phyloP scores from a whole-genome alignment of 1,140 invertebrate species.

The Hyphantria cunea region DNA sequence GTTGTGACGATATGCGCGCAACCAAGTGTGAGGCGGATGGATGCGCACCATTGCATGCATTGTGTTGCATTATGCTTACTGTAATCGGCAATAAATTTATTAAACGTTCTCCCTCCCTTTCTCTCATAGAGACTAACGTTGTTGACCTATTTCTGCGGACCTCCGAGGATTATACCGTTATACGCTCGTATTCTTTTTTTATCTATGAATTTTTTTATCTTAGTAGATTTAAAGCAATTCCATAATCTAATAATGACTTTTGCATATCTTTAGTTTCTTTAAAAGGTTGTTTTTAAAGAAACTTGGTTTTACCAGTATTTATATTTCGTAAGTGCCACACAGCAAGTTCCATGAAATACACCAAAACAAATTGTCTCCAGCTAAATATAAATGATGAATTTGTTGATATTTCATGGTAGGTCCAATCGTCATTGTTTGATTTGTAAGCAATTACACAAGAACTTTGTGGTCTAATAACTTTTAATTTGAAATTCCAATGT shows the following conservation, averaged over 20 bases:
- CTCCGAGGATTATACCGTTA: slow-evolving; percentile 8
- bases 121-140: slow-evolving; percentile 14
- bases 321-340: slow-evolving; percentile 30
- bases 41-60: slow-evolving; percentile 46
- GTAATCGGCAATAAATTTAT: slow-evolving; percentile 33
- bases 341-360: slow-evolving; percentile 28
- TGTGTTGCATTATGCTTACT: slow-evolving; percentile 31
- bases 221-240: no score
- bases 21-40: slow-evolving; percentile 47
- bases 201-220: no score
- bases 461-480: no score
- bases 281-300: not conserved
- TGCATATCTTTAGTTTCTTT: not conserved
- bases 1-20: slow-evolving; percentile 9
- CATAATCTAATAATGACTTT: not conserved
- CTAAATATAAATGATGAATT: slow-evolving; percentile 14
- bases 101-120: slow-evolving; percentile 30
- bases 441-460: slow-evolving; percentile 14
- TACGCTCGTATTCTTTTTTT: slow-evolving; percentile 11
- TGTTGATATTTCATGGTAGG: slow-evolving; percentile 30
- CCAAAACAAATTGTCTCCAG: slow-evolving; percentile 33
- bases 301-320: not conserved
- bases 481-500: no score
- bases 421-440: slow-evolving; percentile 30
- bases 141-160: slow-evolving; percentile 21